Percentiles rank a stretch among this genome's conserved stretches.
Evolutionary conservation across 64 coral and sea anemone genomes (phyloP).

Genomic region (Dendrophyllia cribrosa): DNA sequence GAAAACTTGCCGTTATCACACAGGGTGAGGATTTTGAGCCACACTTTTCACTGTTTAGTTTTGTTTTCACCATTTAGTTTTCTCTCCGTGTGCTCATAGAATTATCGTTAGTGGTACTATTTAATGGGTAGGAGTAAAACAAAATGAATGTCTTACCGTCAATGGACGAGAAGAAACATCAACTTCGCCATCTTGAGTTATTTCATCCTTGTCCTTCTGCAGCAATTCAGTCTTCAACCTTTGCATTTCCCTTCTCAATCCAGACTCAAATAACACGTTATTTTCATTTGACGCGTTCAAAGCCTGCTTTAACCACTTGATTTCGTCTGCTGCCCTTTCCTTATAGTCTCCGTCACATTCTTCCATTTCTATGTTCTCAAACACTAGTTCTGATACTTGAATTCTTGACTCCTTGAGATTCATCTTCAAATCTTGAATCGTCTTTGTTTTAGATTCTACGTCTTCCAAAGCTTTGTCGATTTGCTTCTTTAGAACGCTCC

Average conservation of each 20-base stretch:
- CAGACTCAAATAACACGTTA: not conserved
- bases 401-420: not conserved
- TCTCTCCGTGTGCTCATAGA: too few relatives aligned
- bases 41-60: not conserved
- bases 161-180: not conserved
- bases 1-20: too few relatives aligned
- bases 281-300: not conserved
- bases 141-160: not conserved
- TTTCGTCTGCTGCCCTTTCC: not conserved
- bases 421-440: slow-evolving; percentile 8
- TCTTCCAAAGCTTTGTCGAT: not conserved
- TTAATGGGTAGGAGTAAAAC: not conserved
- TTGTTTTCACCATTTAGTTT: too few relatives aligned
- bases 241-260: not conserved
- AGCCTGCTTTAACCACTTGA: not conserved
- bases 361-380: not conserved
- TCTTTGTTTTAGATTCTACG: not conserved
- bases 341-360: not conserved
- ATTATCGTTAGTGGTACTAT: too few relatives aligned
- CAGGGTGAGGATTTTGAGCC: too few relatives aligned
- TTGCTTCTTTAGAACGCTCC: not conserved
- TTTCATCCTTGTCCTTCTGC: not conserved
- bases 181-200: too few relatives aligned
- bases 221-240: not conserved
- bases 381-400: not conserved